Base-by-base conservation (phyloP, 2,888 invertebrate species). In the Ceraclea dissimilis region DNA sequence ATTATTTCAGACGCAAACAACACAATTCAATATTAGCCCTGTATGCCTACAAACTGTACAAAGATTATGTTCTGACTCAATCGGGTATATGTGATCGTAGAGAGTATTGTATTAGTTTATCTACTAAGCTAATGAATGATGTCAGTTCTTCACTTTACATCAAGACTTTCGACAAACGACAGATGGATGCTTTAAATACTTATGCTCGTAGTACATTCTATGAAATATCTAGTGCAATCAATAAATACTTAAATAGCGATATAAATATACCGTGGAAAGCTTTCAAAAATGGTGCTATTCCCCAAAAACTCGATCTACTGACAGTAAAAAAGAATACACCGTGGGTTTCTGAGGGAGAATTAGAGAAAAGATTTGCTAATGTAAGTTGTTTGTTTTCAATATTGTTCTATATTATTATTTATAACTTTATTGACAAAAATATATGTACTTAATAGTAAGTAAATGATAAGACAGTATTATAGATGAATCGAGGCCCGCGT, bases 71-170 rank as follows among this genome's bases (percentile, higher is more conserved):
- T 2, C 49, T 59, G 22, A 39, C 53, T 26, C 57, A 57, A 46
- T 48, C n/a, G 6, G 33, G 47, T 11, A 33, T 44, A 17, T 33
- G 49, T 21, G 49, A 57, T 34, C 47, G 58, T 18, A 22, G 51
- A 16, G 51, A 18, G 16, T 62, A 61, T 51, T 63, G 63, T 48
- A 47, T 61, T 2, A 49, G 51, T 31, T 31, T 60, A 8, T 57
- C 63, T 13, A 57, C 39, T 46, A 50, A 44, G 13, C 57, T 61
- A 16, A 58, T 63, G 61, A 51, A 52, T 47, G 63, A 63, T 46
- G 56, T 62, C 16, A 56, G 60, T 20, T 62, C 63, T 19, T 34
- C 31, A 13, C 49, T 63, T 2, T 63, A 63, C 50, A 52, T 63
- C 8, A 50, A 60, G 16, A 57, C 62, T 16, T 62, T 63, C 52